Percentiles rank a stretch among this genome's conserved stretches.
phyloP scores from a whole-genome alignment of 2,888 invertebrate genomes.

The Frankliniella intonsa region DNA sequence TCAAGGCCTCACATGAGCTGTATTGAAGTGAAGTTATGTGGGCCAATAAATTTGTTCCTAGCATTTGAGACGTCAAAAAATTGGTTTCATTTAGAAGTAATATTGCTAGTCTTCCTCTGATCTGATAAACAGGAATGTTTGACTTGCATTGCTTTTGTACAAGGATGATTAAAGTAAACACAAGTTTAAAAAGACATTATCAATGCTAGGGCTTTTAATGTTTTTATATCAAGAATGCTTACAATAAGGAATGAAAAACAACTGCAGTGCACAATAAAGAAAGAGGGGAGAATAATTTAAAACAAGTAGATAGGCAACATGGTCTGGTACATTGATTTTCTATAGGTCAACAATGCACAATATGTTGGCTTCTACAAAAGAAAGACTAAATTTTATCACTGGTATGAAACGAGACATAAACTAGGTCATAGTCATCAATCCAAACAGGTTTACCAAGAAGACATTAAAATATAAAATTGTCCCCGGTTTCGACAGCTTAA shows the following conservation, averaged over 20 bases:
- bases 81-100: not conserved
- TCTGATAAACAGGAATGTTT: not conserved
- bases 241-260: constrained; percentile 23
- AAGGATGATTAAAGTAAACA: too few species aligned
- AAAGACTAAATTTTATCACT: constrained; percentile 14
- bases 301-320: not conserved
- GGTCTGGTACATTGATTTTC: not conserved
- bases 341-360: not conserved
- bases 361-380: not conserved
- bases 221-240: constrained; percentile 14
- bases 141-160: too few species aligned
- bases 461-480: constrained; percentile 1
- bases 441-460: not conserved
- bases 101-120: not conserved
- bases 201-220: not conserved
- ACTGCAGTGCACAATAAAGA: constrained; percentile 5
- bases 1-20: too few species aligned
- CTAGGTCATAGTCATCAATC: not conserved
- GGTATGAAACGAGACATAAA: not conserved
- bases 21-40: too few species aligned
- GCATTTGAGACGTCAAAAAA: too few species aligned
- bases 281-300: constrained; percentile 9
- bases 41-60: too few species aligned
- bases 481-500: not conserved
- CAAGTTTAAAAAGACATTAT: constrained; percentile 9